phyloP scores from a whole-genome alignment of 2,888 invertebrate species.

The Pycnomerus fuliginosus region DNA sequence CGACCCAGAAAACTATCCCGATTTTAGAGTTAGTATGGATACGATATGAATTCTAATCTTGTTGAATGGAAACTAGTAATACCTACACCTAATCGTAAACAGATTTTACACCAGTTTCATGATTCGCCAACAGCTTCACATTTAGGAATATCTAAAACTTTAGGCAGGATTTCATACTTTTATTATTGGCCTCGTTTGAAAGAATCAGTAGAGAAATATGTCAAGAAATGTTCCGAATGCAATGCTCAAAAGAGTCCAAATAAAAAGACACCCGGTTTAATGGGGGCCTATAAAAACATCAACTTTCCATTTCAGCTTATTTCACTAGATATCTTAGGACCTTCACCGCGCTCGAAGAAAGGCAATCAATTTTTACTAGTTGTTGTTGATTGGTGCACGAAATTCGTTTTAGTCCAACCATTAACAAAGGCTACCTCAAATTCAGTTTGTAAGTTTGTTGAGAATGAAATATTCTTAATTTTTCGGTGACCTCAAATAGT shows the following conservation, averaged over 20 bases:
- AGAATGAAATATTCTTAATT: conserved; percentile 24
- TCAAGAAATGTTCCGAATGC: conserved; percentile 15
- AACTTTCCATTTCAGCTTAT: conserved; percentile 3
- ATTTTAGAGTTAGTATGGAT: not conserved
- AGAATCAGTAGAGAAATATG: too few species aligned
- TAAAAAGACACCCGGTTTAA: conserved; percentile 5
- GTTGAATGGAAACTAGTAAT: too few species aligned
- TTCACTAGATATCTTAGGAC: not conserved
- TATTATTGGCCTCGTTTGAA: conserved; percentile 21
- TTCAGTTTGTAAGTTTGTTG: conserved; percentile 9
- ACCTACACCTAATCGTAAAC: too few species aligned
- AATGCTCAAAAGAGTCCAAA: conserved; percentile 15
- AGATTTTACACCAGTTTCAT: too few species aligned
- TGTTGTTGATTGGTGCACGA: conserved; percentile 21
- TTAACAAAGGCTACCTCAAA: conserved; percentile 16
- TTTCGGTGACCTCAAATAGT: conserved; percentile 23
- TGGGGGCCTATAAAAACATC: conserved; percentile 2
- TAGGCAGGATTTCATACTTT: conserved; percentile 2
- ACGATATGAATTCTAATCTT: not conserved
- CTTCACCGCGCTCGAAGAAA: not conserved
- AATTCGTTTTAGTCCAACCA: conserved; percentile 18
- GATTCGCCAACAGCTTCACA: conserved; percentile 24
- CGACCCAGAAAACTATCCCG: not conserved
- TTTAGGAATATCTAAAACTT: conserved; percentile 25
- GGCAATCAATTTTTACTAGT: conserved; percentile 20